These are phyloP conservation scores for Adineta ricciae DNA, from an alignment of 2,888 invertebrate species.

Conservation along the genomic window DNA sequence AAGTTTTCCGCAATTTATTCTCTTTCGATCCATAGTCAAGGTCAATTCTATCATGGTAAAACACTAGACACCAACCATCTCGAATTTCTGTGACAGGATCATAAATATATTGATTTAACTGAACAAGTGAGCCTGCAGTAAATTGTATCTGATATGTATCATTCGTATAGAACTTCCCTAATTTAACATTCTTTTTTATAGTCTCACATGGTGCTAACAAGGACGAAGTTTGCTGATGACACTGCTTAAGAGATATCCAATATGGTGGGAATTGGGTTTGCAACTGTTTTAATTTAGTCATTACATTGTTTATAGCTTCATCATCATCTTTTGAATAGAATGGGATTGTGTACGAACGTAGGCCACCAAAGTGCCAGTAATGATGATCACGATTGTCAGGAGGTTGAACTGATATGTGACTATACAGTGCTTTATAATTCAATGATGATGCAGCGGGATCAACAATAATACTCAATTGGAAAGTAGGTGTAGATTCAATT, in stretches of 20 bases:
- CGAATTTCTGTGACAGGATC: neutral
- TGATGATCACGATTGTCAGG: neutral
- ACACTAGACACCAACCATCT: neutral
- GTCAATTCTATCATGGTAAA: conserved; percentile 14
- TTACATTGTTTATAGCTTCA: neutral
- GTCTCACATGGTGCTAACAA: neutral
- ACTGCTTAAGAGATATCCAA: neutral
- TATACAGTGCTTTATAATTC: neutral
- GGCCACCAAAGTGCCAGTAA: neutral
- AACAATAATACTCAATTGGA: neutral
- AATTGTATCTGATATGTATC: neutral
- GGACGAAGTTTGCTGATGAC: neutral
- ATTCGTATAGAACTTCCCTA: neutral
- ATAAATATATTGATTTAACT: neutral
- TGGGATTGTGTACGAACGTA: neutral
- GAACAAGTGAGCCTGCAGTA: neutral
- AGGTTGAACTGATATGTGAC: neutral
- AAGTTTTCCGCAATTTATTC: neutral
- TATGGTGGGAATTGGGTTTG: neutral
- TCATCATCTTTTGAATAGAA: neutral
- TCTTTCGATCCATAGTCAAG: neutral
- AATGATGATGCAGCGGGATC: neutral
- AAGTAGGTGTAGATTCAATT: neutral
- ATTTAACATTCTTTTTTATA: neutral
- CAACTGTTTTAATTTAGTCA: neutral